phyloP scores from a whole-genome alignment of 2,888 invertebrate species.

The Drosophila cracens region DNA sequence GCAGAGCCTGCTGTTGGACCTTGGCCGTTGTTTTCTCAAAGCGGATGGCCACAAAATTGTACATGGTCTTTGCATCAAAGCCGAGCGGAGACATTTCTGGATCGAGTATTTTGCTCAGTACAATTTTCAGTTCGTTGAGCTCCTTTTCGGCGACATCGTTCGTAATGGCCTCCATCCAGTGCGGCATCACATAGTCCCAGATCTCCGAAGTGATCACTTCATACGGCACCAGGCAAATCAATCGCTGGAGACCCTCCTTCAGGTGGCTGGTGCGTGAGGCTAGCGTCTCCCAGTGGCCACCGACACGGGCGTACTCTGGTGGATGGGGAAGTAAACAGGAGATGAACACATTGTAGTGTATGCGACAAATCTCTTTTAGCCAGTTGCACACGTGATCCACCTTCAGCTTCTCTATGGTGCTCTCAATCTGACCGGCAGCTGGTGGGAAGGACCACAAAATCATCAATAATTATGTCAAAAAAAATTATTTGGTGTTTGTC shows the following conservation, averaged over 20 bases:
- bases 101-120: conserved; percentile 96
- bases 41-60: conserved; percentile 95
- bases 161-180: conserved; percentile 99
- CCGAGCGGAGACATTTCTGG: conserved; percentile 97
- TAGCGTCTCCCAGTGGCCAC: conserved; percentile 97
- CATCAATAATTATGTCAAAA: background rate
- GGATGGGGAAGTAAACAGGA: conserved; percentile 98
- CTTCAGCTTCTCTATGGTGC: conserved; percentile 95
- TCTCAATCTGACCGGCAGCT: conserved; percentile 90
- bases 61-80: conserved; percentile 97
- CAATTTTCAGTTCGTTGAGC: conserved; percentile 92
- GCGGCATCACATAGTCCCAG: conserved; percentile 99
- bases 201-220: conserved; percentile 98
- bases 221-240: conserved; percentile 98
- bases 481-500: background rate
- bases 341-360: conserved; percentile 94
- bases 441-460: background rate
- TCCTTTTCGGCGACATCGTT: conserved; percentile 96
- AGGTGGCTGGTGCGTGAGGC: conserved; percentile 95
- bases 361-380: conserved; percentile 93
- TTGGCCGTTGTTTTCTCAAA: conserved; percentile 92
- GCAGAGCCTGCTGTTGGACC: conserved; percentile 94
- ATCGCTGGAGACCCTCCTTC: conserved; percentile 96
- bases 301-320: conserved; percentile 96
- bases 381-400: conserved; percentile 96